These are phyloP conservation scores for Dioctria linearis DNA, from an alignment of 2,888 invertebrate genomes.

Conservation along the genomic window DNA sequence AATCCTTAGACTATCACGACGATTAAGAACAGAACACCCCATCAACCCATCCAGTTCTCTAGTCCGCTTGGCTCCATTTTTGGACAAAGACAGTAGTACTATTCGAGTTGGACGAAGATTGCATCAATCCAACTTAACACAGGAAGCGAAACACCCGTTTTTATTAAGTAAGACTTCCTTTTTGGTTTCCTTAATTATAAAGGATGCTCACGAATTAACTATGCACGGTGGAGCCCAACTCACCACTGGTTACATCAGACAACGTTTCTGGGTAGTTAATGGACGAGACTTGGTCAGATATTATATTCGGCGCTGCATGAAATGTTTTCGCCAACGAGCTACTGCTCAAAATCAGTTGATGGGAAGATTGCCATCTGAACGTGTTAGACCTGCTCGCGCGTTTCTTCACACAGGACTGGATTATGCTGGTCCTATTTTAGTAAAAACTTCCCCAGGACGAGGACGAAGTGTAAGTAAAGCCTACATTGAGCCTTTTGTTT, in stretches of 20 bases:
- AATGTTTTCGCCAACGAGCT: conserved; percentile 34
- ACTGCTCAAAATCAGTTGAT: not conserved
- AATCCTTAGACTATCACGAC: not conserved
- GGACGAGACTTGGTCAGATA: conserved; percentile 44
- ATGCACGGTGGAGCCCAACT: conserved; percentile 46
- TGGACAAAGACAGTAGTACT: no score
- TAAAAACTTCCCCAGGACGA: no score
- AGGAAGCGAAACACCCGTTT: conserved; percentile 49
- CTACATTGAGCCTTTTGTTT: no score
- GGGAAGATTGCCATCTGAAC: not conserved
- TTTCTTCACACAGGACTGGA: no score
- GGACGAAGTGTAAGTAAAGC: no score
- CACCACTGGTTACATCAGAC: not conserved
- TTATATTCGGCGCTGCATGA: conserved; percentile 54
- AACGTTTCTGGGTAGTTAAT: conserved; percentile 59
- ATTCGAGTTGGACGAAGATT: conserved; percentile 51
- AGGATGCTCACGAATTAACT: not conserved
- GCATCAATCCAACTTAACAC: conserved; percentile 25
- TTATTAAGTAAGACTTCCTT: no score
- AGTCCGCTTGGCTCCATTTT: no score
- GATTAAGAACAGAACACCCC: no score
- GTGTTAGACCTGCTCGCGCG: no score
- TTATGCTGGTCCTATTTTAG: no score
- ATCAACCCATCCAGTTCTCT: no score
- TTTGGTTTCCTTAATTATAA: no score